Evolutionary conservation across 2,888 invertebrate species (phyloP).

Genomic region (Antheraea yamamai): DNA sequence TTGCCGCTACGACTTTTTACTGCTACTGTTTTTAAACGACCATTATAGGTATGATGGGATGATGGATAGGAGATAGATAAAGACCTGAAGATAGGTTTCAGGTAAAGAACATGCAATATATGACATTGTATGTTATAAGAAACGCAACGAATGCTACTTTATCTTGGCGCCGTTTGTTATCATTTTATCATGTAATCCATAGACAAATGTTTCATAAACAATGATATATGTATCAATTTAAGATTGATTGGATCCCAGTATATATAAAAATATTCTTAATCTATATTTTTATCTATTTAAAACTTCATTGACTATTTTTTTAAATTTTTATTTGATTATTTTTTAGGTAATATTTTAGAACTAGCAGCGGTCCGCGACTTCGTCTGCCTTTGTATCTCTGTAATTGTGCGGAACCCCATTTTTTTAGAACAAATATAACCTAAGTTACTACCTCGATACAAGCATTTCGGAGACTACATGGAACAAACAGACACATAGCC

Average conservation of each 20-base stretch:
- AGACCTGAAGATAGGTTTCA: neutral
- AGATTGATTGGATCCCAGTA: neutral
- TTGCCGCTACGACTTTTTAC: too few species aligned
- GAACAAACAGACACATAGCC: too few species aligned
- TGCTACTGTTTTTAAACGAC: too few species aligned
- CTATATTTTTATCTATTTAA: neutral
- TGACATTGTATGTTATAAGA: neutral
- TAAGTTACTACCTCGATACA: too few species aligned
- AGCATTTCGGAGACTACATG: too few species aligned
- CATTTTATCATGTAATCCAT: slow-evolving; percentile 3
- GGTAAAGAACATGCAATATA: neutral
- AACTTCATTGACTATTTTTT: too few species aligned
- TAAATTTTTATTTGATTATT: too few species aligned
- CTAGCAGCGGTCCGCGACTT: too few species aligned
- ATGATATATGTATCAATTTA: neutral
- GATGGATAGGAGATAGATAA: neutral
- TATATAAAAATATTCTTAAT: neutral
- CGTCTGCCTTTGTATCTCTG: too few species aligned
- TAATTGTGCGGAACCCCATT: too few species aligned
- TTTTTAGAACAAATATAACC: too few species aligned
- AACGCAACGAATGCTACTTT: neutral
- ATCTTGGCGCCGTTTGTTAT: slow-evolving; percentile 1
- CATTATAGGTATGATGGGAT: neutral
- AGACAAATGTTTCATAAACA: neutral
- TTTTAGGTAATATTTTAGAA: too few species aligned